These are phyloP conservation scores for Lysandra coridon DNA, from an alignment of 2,888 invertebrate species.

Conservation along the genomic window DNA sequence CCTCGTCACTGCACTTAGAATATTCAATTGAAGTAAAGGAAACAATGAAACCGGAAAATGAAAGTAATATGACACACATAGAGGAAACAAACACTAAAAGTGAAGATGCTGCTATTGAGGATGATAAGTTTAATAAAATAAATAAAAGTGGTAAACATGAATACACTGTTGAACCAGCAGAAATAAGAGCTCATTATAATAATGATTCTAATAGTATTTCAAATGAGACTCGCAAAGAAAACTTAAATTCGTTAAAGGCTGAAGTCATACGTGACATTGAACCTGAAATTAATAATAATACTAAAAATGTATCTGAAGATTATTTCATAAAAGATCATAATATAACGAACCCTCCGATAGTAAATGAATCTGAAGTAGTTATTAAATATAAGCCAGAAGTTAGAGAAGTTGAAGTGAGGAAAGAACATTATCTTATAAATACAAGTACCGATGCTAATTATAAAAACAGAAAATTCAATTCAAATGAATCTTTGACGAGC, in stretches of 20 bases:
- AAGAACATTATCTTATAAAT: not conserved
- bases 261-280: not conserved
- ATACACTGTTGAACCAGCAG: not conserved
- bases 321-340: not conserved
- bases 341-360: not conserved
- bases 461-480: not conserved
- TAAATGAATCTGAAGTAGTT: slow-evolving; percentile 24
- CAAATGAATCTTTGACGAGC: not conserved
- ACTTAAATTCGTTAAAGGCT: not conserved
- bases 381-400: slow-evolving; percentile 25
- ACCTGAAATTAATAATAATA: not conserved
- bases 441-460: not conserved
- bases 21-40: not conserved
- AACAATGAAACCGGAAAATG: not conserved
- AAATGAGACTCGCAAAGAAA: not conserved
- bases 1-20: not conserved
- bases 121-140: not conserved
- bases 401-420: not conserved
- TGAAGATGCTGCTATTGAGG: not conserved
- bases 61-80: not conserved
- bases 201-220: not conserved
- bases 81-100: not conserved
- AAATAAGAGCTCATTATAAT: not conserved
- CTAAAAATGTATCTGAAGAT: not conserved
- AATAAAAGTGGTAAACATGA: not conserved